These are phyloP conservation scores for Matsumyia berberina DNA, from an alignment of 2,888 invertebrate species.

Conservation along the genomic window DNA sequence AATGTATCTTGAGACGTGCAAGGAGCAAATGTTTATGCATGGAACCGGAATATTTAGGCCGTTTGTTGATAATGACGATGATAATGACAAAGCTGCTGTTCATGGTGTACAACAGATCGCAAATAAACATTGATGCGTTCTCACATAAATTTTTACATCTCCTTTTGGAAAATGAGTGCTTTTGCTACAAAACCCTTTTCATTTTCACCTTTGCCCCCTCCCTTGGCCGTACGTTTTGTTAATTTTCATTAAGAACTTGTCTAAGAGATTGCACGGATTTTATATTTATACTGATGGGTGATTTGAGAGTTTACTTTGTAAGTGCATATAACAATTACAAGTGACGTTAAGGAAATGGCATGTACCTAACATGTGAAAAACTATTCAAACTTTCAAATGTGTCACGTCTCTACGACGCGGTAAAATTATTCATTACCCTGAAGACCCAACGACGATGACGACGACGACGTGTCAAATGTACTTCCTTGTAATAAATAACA, in stretches of 20 bases:
- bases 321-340: slow-evolving; percentile 63
- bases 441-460: slow-evolving; percentile 10
- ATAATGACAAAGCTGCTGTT: slow-evolving; percentile 66
- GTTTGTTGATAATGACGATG: slow-evolving; percentile 73
- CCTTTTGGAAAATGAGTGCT: slow-evolving; percentile 59
- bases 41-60: slow-evolving; percentile 74
- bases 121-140: slow-evolving; percentile 75
- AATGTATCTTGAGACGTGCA: slow-evolving; percentile 71
- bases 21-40: slow-evolving; percentile 74
- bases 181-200: slow-evolving; percentile 31
- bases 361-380: slow-evolving; percentile 25
- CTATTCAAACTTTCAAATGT: slow-evolving; percentile 58
- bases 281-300: slow-evolving; percentile 52
- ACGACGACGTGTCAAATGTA: slow-evolving; percentile 57
- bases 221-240: slow-evolving; percentile 20
- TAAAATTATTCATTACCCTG: slow-evolving; percentile 61
- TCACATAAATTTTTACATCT: slow-evolving; percentile 67
- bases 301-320: slow-evolving; percentile 61
- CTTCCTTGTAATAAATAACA: slow-evolving; percentile 47
- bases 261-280: slow-evolving; percentile 41
- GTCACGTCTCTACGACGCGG: slow-evolving; percentile 55
- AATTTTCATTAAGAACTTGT: slow-evolving; percentile 49
- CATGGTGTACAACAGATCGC: slow-evolving; percentile 68
- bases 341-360: slow-evolving; percentile 9
- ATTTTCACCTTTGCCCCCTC: background rate